A percentile compares a stretch with the other conserved stretches of the same genome.
These are phyloP conservation scores for Alouatta palliata DNA, from an alignment of 2,113 vertebrate genomes.

Conservation along the genomic window DNA sequence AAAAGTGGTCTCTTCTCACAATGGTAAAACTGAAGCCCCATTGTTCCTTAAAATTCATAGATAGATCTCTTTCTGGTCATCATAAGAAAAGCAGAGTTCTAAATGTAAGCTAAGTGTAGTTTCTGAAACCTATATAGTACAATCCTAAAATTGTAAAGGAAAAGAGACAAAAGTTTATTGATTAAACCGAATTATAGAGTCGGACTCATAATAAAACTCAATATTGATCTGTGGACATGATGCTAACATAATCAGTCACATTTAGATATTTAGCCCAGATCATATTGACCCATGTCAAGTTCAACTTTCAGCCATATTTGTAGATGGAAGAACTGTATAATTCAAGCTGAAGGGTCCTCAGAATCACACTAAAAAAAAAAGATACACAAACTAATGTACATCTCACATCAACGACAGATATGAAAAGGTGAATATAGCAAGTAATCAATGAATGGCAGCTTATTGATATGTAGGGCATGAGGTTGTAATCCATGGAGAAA, in stretches of 20 bases:
- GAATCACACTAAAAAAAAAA: constrained; percentile 82
- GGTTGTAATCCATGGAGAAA: constrained; percentile 52
- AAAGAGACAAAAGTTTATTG: constrained; percentile 98
- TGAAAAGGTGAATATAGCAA: constrained; percentile 84
- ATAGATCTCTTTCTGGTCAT: constrained; percentile 91
- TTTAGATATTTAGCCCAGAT: constrained; percentile 93
- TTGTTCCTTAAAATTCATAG: constrained; percentile 91
- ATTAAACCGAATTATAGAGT: constrained; percentile 93
- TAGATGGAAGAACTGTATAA: constrained; percentile 89
- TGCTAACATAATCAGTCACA: constrained; percentile 95
- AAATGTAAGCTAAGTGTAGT: constrained; percentile 89
- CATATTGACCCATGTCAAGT: constrained; percentile 97
- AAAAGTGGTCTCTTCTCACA: constrained; percentile 87
- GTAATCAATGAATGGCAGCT: constrained; percentile 82
- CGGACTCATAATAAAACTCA: constrained; percentile 89
- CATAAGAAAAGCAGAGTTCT: constrained; percentile 84
- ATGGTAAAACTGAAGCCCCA: constrained; percentile 78
- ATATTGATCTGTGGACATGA: constrained; percentile 96
- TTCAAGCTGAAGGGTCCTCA: constrained; percentile 90
- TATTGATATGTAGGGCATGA: constrained; percentile 80
- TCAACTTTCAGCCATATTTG: constrained; percentile 97
- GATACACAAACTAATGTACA: constrained; percentile 85
- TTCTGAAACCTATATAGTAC: constrained; percentile 85
- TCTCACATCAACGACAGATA: constrained; percentile 89
- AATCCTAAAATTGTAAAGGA: constrained; percentile 88